A percentile compares a stretch with the other conserved stretches of the same genome.
Evolutionary conservation across 2,113 vertebrate genomes (phyloP).

Genomic region (Ariopsis seemanni): DNA sequence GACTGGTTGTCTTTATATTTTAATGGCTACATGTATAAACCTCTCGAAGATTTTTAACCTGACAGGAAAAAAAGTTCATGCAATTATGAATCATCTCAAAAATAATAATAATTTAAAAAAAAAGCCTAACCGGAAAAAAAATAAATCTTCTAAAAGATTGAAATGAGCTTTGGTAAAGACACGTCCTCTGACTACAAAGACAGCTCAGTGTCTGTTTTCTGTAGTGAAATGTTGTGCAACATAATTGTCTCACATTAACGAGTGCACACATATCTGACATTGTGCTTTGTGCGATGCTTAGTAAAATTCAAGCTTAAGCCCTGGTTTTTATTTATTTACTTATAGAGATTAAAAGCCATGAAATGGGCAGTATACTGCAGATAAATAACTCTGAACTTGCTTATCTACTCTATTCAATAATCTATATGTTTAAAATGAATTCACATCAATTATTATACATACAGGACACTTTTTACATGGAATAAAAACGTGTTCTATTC

Average conservation of each 20-base stretch:
- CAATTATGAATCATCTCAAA: neutral
- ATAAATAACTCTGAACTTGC: no score
- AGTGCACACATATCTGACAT: neutral
- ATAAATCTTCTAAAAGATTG: neutral
- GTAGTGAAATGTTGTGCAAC: neutral
- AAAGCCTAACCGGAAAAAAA: neutral
- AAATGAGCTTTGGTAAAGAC: neutral
- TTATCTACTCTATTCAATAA: no score
- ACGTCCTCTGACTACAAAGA: neutral
- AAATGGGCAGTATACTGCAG: no score
- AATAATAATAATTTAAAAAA: neutral
- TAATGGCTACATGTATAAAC: neutral
- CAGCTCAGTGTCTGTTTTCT: neutral
- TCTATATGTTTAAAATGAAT: no score
- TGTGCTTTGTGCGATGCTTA: neutral
- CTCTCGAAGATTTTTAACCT: neutral
- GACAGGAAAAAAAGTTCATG: neutral
- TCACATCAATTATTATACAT: no score
- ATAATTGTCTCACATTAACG: neutral
- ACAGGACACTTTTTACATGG: no score
- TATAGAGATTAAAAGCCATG: no score
- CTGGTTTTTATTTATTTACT: no score
- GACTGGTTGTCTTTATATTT: neutral
- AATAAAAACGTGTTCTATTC: no score
- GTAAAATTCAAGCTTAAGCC: no score